Evolutionary conservation across 2,113 vertebrate genomes (phyloP), one percentile per base, ranked within the genome.

Genomic region (Esox niger): DNA sequence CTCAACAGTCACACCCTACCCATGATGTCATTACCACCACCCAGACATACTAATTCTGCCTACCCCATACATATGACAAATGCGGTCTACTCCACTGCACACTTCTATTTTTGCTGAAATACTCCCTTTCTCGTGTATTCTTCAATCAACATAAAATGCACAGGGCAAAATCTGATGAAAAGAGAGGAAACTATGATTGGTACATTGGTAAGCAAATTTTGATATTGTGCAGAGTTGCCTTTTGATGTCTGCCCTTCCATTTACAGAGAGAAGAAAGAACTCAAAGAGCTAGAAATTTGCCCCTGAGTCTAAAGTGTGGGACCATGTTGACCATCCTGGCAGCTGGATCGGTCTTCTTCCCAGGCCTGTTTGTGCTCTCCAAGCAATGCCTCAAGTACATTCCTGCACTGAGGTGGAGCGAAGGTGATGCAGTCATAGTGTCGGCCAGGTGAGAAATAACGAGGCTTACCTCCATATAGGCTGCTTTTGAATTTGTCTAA

Each of bases 301-400:
- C 81, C 68, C 66, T 66, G 54, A 31, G 58, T 49, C 73, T 81
- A 69, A 76, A 74, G 65, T 17, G 59, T 49, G 86, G 82, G 88
- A 92, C 83, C 91, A 95, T 95, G 94, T 79, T 95, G 87, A 88
- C 86, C 78, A 87, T 94, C 56, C 83, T 95, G 84, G 91, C 92
- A 80, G 93, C 94, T 29, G 94, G 94, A 66, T 92, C 93, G 62
- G 84, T 95, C 67, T 94, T 95, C 79, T 96, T 96, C 86, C 94
- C 94, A 2, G 94, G 94, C 74, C 94, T 96, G 69, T 96, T 95
- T 77, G 84, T 95, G 32, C 83, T 95, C 64, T 94, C 92, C 78
- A 95, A 94, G 84, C 92, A 91, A 78, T 93, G 93, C 66, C 90
- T 96, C 68, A 92, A 89, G 85, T 82, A 85, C 75, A 88, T 95